phyloP scores from a whole-genome alignment of 2,888 invertebrate genomes.

The Copidosoma aretas region DNA sequence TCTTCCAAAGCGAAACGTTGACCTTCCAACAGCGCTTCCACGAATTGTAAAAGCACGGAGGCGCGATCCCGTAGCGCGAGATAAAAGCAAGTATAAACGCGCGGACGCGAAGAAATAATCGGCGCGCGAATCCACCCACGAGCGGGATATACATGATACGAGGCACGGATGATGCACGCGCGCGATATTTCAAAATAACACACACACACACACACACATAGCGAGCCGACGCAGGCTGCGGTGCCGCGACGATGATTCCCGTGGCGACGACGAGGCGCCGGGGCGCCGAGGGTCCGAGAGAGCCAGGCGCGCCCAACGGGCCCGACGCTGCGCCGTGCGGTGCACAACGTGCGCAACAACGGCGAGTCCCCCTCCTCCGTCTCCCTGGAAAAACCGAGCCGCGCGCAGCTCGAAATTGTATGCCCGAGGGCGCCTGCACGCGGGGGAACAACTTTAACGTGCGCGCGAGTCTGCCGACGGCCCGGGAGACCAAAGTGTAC shows the following conservation, averaged over 20 bases:
- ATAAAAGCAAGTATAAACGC: too few species aligned
- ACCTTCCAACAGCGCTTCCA: too few species aligned
- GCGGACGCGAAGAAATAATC: too few species aligned
- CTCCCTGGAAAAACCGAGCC: conserved; percentile 30
- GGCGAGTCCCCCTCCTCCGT: conserved; percentile 29
- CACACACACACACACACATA: not conserved
- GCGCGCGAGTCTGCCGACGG: too few species aligned
- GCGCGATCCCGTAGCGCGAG: too few species aligned
- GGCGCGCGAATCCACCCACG: too few species aligned
- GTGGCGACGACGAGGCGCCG: conserved; percentile 4
- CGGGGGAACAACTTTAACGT: too few species aligned
- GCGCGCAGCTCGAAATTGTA: not conserved
- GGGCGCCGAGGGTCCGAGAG: conserved; percentile 20
- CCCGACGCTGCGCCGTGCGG: not conserved
- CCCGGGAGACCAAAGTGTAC: conserved; percentile 6
- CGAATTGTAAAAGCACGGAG: too few species aligned
- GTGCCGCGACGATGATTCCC: not conserved
- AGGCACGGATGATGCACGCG: conserved; percentile 22
- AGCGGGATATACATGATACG: too few species aligned
- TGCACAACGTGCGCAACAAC: conserved; percentile 2
- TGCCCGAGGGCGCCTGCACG: too few species aligned
- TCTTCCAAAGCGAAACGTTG: too few species aligned
- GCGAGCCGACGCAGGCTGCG: not conserved
- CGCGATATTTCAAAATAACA: conserved; percentile 34
- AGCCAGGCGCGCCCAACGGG: conserved; percentile 15